Base-by-base conservation (phyloP, 1,140 invertebrate species). In the Macrostomum lignano region DNA sequence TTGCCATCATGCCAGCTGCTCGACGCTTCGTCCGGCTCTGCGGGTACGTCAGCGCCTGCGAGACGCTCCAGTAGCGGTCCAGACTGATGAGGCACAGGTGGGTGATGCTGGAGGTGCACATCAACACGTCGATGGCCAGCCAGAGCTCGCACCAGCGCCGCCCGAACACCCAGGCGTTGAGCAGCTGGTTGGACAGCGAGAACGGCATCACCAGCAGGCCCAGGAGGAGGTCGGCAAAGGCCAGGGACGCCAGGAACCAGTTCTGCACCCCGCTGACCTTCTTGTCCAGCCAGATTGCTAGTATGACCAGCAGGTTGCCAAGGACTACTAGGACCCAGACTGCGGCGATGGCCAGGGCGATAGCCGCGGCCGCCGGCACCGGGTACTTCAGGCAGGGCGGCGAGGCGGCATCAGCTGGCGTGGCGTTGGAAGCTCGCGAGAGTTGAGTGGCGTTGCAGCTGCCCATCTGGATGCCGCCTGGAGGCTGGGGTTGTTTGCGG, bases 121-220 rank as follows among this genome's bases (percentile, higher is more conserved):
- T 74, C 15, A 86, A 61, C 11, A 91, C 81, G 53, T 91, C 82
- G 38, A 75, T 77, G 1, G 78, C 81, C 36, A 79, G 73, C 62
- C 82, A 88, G 10, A 86, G 65, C 55, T 79, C 78, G 60, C 81
- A 91, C 67, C 79, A 73, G 14, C 68, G 65, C 36, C 73, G 64
- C 6, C 74, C 73, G 44, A 86, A 72, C 19, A 76, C 74, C 81
- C 81, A 88, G 52, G 75, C 72, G 33, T 78, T 81, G 42, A 52
- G 46, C 34, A 91, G 65, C 57, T 93, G 81, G 45, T 91, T 82
- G 17, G 81, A 78, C 33, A 93, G 57, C 15, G 81, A 88, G 48
- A 93, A 88, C 5, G 84, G 84, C 79, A 94, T 91, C 42, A 93
- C 82, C 28, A 93, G 65, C 2, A 91, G 58, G 5, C 84, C 84